Evolutionary conservation across 2,113 vertebrate species (phyloP), one percentile per base, ranked within the genome.

Genomic region (Lamprologus tigripictilis): DNA sequence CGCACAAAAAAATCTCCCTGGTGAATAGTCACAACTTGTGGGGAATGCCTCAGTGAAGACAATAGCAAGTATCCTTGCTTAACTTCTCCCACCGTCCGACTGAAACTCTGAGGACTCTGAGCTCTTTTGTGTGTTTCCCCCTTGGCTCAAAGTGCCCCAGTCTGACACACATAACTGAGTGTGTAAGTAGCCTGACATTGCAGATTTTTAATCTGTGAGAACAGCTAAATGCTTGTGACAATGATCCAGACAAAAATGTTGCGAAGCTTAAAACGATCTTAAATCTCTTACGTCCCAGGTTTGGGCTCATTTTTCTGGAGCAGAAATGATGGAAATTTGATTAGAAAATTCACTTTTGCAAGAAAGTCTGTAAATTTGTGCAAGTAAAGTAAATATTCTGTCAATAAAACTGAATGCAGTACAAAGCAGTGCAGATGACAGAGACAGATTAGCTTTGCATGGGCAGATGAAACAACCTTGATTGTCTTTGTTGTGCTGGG

Each of bases 21-120:
- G 96, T 94, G 95, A 96, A 91, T 76, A 79, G 81, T 89, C 89
- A 58, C 85, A 82, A 92, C 88, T 81, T 80, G 84, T 35, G 42
- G 93, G 95, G 96, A 97, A 97, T 96, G 96, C 86, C 51, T 92
- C 61, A 11, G 26, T 19, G 85, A 54, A 91, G 94, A 96, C 96
- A 96, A 96, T 94, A 89, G 91, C 82, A 54, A 63, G 80, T 83
- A 89, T 92, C 82, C 91, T 92, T 84, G 90, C 93, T 93, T 86
- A 92, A 92, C 94, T 84, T 94, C 90, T 90, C 88, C 79, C 81
- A 89, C 89, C 57, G 19, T 71, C 82, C 87, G 86, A 71, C 40
- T 76, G 78, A 91, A 89, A 88, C 88, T 21, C 83, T 4, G 78
- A 71, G 82, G 85, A 71, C 40, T 71, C 21, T 31, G 42, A 35